A percentile compares a stretch with the other conserved stretches of the same genome.
These are phyloP conservation scores for Zoroaster sp. DNA, from an alignment of 53 echinoderm and acorn worm species.

Conservation along the genomic window DNA sequence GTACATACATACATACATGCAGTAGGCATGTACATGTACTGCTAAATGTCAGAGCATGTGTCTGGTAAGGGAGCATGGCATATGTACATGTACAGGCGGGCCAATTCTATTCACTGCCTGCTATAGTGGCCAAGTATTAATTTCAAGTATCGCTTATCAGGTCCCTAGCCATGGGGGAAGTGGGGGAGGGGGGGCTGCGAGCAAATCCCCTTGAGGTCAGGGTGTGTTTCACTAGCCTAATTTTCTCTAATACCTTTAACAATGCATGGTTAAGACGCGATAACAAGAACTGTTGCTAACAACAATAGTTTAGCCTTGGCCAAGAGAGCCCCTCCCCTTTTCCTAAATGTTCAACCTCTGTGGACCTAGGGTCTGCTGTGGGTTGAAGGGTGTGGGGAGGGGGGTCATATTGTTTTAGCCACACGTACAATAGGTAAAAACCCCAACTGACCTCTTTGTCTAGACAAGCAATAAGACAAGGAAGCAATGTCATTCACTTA, in stretches of 20 bases:
- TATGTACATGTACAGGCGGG: too few relatives aligned
- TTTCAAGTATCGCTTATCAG: not conserved
- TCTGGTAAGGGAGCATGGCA: too few relatives aligned
- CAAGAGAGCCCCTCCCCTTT: too few relatives aligned
- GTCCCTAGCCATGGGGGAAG: not conserved
- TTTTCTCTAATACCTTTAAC: not conserved
- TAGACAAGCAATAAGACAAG: constrained; percentile 15
- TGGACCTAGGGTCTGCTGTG: not conserved
- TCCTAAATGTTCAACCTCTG: not conserved
- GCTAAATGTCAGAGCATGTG: too few relatives aligned
- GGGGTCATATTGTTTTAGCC: not conserved
- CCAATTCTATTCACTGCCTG: not conserved
- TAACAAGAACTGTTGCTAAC: not conserved
- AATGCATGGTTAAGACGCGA: not conserved
- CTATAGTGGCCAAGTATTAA: not conserved
- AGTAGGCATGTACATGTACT: too few relatives aligned
- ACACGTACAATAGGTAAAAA: not conserved
- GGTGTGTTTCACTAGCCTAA: not conserved
- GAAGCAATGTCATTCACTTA: not conserved
- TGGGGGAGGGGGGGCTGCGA: not conserved
- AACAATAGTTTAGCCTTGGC: not conserved
- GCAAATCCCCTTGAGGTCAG: not conserved
- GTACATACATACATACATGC: too few relatives aligned
- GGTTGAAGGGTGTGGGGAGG: not conserved
- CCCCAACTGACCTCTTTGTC: constrained; percentile 11